Conservation (phyloP, 1,140 invertebrate genomes). For the Drosophila chauvacae region DNA sequence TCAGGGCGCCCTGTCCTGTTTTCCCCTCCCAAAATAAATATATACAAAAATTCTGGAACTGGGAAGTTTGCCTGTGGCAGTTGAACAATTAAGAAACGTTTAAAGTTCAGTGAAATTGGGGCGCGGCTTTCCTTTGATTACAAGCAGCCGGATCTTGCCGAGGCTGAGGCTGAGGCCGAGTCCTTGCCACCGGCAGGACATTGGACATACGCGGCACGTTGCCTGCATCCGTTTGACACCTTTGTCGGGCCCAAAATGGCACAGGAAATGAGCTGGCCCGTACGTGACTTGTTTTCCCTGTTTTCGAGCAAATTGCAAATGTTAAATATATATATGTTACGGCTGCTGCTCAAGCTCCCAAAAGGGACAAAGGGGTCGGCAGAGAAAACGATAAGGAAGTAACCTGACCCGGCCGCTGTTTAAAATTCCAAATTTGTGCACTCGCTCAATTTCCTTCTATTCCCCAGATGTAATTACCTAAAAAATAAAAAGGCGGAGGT, state of each 20-base stretch:
- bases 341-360: conserved; percentile 12
- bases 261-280: conserved; percentile 77
- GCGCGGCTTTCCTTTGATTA: conserved; percentile 58
- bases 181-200: conserved; percentile 48
- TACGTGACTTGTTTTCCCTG: conserved; percentile 74
- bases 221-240: conserved; percentile 78
- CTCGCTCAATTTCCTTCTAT: conserved; percentile 83
- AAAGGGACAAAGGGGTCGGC: conserved; percentile 18
- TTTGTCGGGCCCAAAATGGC: conserved; percentile 68
- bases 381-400: conserved; percentile 6
- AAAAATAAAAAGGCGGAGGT: conserved; percentile 16
- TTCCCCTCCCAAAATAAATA: not conserved
- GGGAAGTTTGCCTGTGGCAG: conserved; percentile 51
- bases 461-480: conserved; percentile 79
- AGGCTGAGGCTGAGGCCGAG: conserved; percentile 4
- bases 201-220: conserved; percentile 78
- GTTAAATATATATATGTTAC: conserved; percentile 34
- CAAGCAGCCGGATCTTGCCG: conserved; percentile 8
- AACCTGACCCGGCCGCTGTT: conserved; percentile 54
- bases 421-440: conserved; percentile 82
- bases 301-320: conserved; percentile 27
- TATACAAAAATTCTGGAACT: not conserved
- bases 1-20: conserved; percentile 5
- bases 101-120: conserved; percentile 65
- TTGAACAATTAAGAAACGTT: conserved; percentile 81